These are phyloP conservation scores for Micromesistius poutassou DNA, from an alignment of 2,797 vertebrate species.

Conservation along the genomic window DNA sequence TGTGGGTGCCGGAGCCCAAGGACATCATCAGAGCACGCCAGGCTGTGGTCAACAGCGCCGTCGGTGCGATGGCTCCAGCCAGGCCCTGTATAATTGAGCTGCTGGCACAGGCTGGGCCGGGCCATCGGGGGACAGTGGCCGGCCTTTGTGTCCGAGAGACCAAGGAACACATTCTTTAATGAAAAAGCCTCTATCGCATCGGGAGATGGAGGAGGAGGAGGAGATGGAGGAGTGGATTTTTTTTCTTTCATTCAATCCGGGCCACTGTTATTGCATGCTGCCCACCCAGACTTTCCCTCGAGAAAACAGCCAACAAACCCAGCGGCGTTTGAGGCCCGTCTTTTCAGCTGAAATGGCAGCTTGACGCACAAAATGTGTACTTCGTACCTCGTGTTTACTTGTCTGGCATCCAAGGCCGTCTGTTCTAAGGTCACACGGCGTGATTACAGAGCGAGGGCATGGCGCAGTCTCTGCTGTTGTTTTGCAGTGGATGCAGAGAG, in stretches of 20 bases:
- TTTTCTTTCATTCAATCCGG: too few relatives aligned
- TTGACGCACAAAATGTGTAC: slow-evolving; percentile 28
- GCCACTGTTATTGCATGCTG: too few relatives aligned
- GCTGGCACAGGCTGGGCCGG: slow-evolving; percentile 52
- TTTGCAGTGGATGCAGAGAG: slow-evolving; percentile 24
- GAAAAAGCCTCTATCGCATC: slow-evolving; percentile 49
- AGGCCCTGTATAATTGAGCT: slow-evolving; percentile 52
- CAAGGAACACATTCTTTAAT: slow-evolving; percentile 52
- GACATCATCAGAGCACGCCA: slow-evolving; percentile 44
- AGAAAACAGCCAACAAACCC: neutral
- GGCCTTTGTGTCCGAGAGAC: slow-evolving; percentile 54
- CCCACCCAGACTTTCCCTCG: neutral
- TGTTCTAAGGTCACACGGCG: slow-evolving; percentile 27
- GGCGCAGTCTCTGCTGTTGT: slow-evolving; percentile 13
- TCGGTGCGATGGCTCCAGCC: slow-evolving; percentile 37
- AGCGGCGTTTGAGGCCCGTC: too few relatives aligned
- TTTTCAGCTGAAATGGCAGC: neutral
- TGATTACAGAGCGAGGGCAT: slow-evolving; percentile 34
- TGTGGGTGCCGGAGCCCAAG: slow-evolving; percentile 29
- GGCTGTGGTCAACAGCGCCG: slow-evolving; percentile 37
- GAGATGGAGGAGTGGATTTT: slow-evolving; percentile 14
- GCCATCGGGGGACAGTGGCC: slow-evolving; percentile 49
- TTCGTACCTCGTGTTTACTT: slow-evolving; percentile 22
- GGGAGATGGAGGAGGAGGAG: slow-evolving; percentile 8
- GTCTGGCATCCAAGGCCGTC: slow-evolving; percentile 20